A percentile compares a stretch with the other conserved stretches of the same genome.
Evolutionary conservation across 2,888 invertebrate species (phyloP).

Genomic region (Strigamia transsilvanica): DNA sequence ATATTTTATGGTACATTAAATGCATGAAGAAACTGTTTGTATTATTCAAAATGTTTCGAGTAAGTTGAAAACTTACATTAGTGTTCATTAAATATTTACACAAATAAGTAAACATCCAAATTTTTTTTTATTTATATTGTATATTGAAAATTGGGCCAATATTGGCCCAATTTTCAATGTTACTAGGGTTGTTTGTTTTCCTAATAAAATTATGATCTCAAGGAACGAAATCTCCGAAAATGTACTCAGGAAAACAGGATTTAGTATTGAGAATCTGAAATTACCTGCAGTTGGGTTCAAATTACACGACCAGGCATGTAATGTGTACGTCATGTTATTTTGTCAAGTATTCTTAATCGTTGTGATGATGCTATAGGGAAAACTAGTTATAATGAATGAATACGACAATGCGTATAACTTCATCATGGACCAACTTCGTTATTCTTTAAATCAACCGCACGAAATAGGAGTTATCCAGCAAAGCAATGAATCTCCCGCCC

Average conservation of each 20-base stretch:
- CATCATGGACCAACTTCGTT: conserved; percentile 19
- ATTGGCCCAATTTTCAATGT: too few species aligned
- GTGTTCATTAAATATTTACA: too few species aligned
- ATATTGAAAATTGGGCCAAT: too few species aligned
- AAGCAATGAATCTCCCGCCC: neutral
- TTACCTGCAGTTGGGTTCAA: neutral
- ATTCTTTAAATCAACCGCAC: neutral
- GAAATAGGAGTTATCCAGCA: conserved; percentile 2
- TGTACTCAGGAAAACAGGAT: neutral
- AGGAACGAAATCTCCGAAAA: neutral
- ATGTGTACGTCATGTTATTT: neutral
- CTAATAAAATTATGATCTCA: neutral
- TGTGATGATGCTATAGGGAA: neutral
- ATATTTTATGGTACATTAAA: neutral
- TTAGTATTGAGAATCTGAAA: neutral
- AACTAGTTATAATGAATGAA: conserved; percentile 13
- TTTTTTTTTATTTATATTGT: too few species aligned
- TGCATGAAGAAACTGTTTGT: too few species aligned
- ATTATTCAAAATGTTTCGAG: neutral
- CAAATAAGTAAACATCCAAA: too few species aligned
- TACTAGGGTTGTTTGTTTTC: too few species aligned
- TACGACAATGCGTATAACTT: conserved; percentile 36
- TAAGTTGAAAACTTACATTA: neutral
- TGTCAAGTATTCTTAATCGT: neutral
- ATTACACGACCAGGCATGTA: neutral